Base-by-base conservation (phyloP, 2,113 vertebrate species). In the Motacilla alba region DNA sequence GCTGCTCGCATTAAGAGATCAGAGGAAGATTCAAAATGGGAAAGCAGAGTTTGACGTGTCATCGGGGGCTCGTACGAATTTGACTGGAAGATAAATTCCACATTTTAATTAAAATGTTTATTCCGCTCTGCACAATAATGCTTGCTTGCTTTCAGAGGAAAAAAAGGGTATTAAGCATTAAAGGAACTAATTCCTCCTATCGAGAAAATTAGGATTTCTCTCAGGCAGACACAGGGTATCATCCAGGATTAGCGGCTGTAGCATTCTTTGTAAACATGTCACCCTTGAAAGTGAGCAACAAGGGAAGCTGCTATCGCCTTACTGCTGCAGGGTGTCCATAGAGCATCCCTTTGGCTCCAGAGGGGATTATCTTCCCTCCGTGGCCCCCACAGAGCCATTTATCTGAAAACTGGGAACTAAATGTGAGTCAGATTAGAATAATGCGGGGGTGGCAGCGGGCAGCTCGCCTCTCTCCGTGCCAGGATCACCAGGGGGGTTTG, bases 211-310 rank as follows among this genome's bases (percentile, higher is more conserved):
- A 91, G 89, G 93, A 91, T 95, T 96, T 95, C 91, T 96, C 94
- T 84, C 93, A 81, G 97, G 96, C 95, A 96, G 90, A 88, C 95
- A 87, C 63, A 10, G 91, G 72, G 90, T 96, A 96, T 96, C 93
- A 96, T 96, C 95, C 90, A 43, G 92, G 96, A 96, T 97, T 97
- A 97, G 91, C 0, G 5, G 94, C 90, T 93, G 93, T 94, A 91
- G 94, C 94, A 43, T 95, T 96, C 94, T 97, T 95, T 97, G 95
- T 96, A 95, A 97, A 96, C 92, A 95, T 81, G 94, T 95, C 94
- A 95, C 93, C 89, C 87, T 95, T 89, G 93, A 81, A 97, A 97
- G 95, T 87, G 89, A 95, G 89, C 89, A 94, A 77, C 75, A 76
- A 79, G 94, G 93, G 64, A 93, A 93, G 66, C 85, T 87, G 78